phyloP scores from a whole-genome alignment of 2,888 invertebrate genomes.

The Drosophila nr. medialis region DNA sequence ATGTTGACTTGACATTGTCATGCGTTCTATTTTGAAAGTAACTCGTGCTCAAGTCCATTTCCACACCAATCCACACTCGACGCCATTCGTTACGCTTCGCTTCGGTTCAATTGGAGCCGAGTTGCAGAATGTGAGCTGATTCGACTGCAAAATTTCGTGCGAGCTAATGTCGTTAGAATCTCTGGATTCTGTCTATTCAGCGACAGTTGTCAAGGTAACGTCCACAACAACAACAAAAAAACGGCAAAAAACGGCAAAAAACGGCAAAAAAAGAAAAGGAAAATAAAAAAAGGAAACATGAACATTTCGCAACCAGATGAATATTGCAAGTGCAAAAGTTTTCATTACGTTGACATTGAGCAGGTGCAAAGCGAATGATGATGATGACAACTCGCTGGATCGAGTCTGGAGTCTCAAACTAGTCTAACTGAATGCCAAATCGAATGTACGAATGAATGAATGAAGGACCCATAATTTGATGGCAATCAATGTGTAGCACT shows the following conservation, averaged over 20 bases:
- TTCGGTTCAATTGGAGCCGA: conserved; percentile 14
- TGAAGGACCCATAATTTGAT: conserved; percentile 52
- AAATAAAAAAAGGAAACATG: not conserved
- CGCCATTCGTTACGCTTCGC: conserved; percentile 29
- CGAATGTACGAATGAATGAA: conserved; percentile 29
- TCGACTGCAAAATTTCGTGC: conserved; percentile 53
- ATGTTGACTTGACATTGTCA: conserved; percentile 58
- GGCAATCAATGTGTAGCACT: conserved; percentile 46
- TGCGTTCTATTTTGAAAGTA: conserved; percentile 34
- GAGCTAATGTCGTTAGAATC: conserved; percentile 59
- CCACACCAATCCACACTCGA: conserved; percentile 22
- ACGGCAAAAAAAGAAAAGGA: no score
- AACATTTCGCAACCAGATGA: conserved; percentile 25
- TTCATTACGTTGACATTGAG: conserved; percentile 66
- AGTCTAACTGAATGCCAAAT: conserved; percentile 26
- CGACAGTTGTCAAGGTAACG: conserved; percentile 44
- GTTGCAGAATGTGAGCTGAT: conserved; percentile 27
- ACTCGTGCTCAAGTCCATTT: conserved; percentile 15
- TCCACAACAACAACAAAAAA: not conserved
- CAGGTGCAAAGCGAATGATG: conserved; percentile 26
- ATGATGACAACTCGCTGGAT: conserved; percentile 10
- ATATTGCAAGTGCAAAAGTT: conserved; percentile 51
- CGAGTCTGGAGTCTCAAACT: not conserved
- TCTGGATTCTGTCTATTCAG: conserved; percentile 60
- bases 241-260: not conserved